Base-by-base conservation (phyloP, 2,797 vertebrate species). In the Acanthopagrus latus region DNA sequence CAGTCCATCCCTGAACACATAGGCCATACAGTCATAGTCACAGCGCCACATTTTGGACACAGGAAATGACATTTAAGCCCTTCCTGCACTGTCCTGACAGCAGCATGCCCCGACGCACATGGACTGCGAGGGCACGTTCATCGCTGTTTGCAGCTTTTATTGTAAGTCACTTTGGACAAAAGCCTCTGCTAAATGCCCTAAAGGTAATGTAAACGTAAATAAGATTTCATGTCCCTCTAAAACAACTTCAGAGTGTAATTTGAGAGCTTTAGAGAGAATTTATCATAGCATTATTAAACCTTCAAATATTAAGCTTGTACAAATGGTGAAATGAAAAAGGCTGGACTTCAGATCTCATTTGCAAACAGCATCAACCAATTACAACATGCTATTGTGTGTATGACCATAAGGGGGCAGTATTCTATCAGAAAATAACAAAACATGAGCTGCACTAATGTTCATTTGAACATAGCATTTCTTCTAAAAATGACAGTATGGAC, bases 371-470 rank as follows among this genome's bases (percentile, higher is more conserved):
- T 47, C 23, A 3, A 58, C 16, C 51, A 46, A 52, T 18, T 29
- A 3, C n/a, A 23, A 54, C 57, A 57, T 70, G 70, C 25, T 21
- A 23, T 73, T 29, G 29, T 13, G 1, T 10, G 17, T 25, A 1
- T 70, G 38, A 55, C 48, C 73, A 80, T 29, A 27, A 77, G 82
- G 47, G 74, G 60, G 72, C 76, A 72, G 63, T 3, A 23, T 77
- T 41, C 76, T 21, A 59, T 29, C 65, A 13, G 4, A 65, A 33
- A 65, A 18, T n/a, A 5, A 29, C 21, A 55, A 27, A 48, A 18
- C 52, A 46, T 50, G 38, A 62, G 33, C 7, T 7, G 7, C 59
- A 38, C 9, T 14, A 41, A 13, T 11, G 27, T 60, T 62, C 21
- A 64, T 43, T 1, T n/a, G 4, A 18, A 27, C 41, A 33, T 13